phyloP scores from a whole-genome alignment of 2,113 vertebrate genomes.

The Pithys albifrons region DNA sequence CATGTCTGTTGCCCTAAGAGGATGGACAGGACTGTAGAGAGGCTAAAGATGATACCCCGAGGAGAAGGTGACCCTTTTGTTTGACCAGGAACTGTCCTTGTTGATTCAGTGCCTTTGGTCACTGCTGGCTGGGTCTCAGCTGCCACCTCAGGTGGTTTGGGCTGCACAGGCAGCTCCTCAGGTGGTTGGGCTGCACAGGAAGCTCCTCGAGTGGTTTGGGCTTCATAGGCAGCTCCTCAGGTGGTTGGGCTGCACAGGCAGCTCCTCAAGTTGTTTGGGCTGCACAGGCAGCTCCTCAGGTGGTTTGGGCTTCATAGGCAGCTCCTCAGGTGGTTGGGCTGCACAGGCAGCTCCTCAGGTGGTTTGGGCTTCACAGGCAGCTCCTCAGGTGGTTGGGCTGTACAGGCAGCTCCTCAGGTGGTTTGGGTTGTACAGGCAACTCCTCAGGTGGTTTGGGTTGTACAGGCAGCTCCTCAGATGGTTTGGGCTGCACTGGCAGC shows the following conservation, averaged over 20 bases:
- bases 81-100: neutral
- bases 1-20: neutral
- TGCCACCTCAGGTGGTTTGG: neutral
- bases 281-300: neutral
- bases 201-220: no score
- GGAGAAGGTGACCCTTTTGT: neutral
- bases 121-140: neutral
- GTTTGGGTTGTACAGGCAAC: no score
- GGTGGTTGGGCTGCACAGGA: neutral
- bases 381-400: neutral
- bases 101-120: neutral
- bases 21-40: neutral
- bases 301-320: no score
- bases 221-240: no score
- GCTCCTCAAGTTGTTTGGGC: neutral
- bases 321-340: no score
- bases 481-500: neutral
- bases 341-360: neutral
- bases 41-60: neutral
- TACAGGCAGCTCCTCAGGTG: no score
- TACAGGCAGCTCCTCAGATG: no score
- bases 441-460: no score
- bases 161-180: neutral
- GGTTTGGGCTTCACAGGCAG: neutral
- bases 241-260: no score